Evolutionary conservation across 2,888 invertebrate genomes (phyloP), one percentile per base, ranked within the genome.

Genomic region (Euspilapteryx auroguttella): DNA sequence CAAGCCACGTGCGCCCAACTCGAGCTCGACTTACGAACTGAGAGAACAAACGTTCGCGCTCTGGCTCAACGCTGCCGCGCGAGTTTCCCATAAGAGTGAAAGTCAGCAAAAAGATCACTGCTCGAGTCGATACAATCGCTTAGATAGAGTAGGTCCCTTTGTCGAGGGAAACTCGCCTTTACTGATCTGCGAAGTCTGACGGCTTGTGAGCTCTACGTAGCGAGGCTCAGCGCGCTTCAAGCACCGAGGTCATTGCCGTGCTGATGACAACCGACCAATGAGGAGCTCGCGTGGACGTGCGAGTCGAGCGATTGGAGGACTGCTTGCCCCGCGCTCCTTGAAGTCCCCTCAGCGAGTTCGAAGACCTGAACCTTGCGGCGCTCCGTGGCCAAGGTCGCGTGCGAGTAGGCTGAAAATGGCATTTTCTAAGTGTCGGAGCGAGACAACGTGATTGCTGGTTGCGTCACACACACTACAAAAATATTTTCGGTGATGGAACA

Each of bases 311-410:
- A 69, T 68, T 73, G 69, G 76, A 49, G 50, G 66, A 63, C 51
- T 47, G 40, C 37, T 36, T 43, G 49, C 54, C 55, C 62, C 69
- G 51, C 65, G 49, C 55, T 68, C 46, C 54, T 46, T 56, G 58
- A 45, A 57, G 54, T 54, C 61, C 36, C 41, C 55, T 42, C 55
- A 49, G 47, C 43, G 69, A 82, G 86, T 85, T 86, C 86, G 85
- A 83, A 84, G 86, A 81, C 85, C 81, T 78, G 84, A 84, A 86
- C 87, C 87, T 87, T 87, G 87, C 86, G 86, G 86, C 86, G 85
- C 86, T 81, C 86, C 82, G 86, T 85, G 82, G 85, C 83, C 83
- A 83, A 82, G 83, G 83, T 81, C 82, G 81, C 63, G 66, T 66
- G 76, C 57, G 69, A 69, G 58, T 65, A 59, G 61, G 71, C 68